Evolutionary conservation across 2,113 vertebrate species (phyloP).

Genomic region (Alaudala cheleensis): DNA sequence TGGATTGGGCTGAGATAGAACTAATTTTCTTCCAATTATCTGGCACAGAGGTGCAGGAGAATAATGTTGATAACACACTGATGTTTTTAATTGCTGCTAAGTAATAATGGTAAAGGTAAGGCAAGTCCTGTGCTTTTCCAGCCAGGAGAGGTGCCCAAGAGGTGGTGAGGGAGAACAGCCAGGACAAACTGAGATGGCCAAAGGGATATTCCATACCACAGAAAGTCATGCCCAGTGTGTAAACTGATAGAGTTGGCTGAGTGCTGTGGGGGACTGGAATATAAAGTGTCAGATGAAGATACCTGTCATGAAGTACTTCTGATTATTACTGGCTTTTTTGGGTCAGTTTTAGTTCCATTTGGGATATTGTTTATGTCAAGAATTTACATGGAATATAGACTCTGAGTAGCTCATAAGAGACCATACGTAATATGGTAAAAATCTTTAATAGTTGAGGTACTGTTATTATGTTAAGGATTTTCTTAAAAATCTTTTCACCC

Average conservation of each 20-base stretch:
- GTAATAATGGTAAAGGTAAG: background rate
- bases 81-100: background rate
- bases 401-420: background rate
- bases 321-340: background rate
- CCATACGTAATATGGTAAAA: background rate
- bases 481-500: background rate
- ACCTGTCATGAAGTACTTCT: background rate
- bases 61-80: background rate
- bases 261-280: background rate
- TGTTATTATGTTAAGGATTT: background rate
- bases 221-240: rapidly evolving
- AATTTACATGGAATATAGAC: background rate
- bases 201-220: background rate
- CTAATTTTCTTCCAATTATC: background rate
- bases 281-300: background rate
- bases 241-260: background rate
- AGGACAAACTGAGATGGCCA: background rate
- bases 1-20: background rate
- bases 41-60: background rate
- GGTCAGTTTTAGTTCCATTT: background rate
- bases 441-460: background rate
- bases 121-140: background rate
- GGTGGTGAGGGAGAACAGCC: background rate
- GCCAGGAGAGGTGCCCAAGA: background rate
- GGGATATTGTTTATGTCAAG: background rate